Evolutionary conservation across 2,113 vertebrate species (phyloP).

Genomic region (Lucifuga dentata): DNA sequence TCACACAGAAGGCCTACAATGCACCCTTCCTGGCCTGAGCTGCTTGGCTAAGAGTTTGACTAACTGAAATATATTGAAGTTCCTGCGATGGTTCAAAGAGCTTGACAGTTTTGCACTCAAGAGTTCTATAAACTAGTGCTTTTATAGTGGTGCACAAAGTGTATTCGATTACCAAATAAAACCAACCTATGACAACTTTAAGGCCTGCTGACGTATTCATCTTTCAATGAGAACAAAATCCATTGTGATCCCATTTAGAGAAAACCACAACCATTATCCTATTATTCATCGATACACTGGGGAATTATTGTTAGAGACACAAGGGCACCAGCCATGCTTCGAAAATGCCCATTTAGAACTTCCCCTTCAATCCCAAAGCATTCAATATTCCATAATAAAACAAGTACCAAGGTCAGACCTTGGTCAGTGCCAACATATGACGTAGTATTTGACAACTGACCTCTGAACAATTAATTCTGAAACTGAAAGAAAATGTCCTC

Average conservation of each 20-base stretch:
- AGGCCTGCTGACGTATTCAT: constrained; percentile 2
- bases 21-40: constrained; percentile 48
- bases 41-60: constrained; percentile 25
- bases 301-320: constrained; percentile 59
- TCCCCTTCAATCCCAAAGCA: constrained; percentile 78
- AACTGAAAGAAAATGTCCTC: constrained; percentile 84
- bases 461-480: constrained; percentile 89
- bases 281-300: constrained; percentile 56
- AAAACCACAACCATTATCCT: constrained; percentile 46
- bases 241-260: constrained; percentile 43
- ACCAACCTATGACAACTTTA: background rate
- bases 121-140: background rate
- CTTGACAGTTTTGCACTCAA: constrained; percentile 18
- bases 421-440: constrained; percentile 87
- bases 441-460: constrained; percentile 86
- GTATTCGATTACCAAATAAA: constrained; percentile 19
- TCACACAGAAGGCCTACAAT: constrained; percentile 76
- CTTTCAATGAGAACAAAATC: constrained; percentile 28
- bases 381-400: constrained; percentile 86
- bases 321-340: constrained; percentile 31
- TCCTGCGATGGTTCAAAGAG: constrained; percentile 1
- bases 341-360: constrained; percentile 58
- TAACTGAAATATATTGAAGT: constrained; percentile 10
- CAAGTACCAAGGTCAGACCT: constrained; percentile 88
- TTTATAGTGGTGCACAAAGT: background rate